Percentiles rank a stretch among this genome's conserved stretches.
phyloP scores from a whole-genome alignment of 1,140 invertebrate species.

The Drosophila teissieri region DNA sequence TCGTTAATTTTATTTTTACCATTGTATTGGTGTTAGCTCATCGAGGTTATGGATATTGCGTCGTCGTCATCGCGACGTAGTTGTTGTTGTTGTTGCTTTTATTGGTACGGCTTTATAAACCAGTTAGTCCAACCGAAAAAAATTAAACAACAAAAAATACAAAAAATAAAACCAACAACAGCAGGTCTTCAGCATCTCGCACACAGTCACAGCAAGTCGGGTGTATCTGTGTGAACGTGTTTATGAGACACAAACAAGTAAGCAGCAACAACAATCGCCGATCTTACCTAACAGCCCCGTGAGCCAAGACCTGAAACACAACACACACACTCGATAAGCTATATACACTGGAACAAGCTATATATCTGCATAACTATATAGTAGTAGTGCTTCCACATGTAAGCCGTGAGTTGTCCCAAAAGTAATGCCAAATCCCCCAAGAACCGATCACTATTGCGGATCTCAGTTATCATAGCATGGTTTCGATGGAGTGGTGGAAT shows the following conservation, averaged over 20 bases:
- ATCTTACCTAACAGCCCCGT: conserved; percentile 76
- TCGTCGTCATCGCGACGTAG: conserved; percentile 54
- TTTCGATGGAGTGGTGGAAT: not conserved
- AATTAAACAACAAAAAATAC: not conserved
- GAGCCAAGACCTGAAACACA: conserved; percentile 40
- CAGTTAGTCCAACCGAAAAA: conserved; percentile 65
- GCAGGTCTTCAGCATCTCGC: conserved; percentile 74
- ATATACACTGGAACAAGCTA: conserved; percentile 4
- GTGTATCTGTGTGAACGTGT: conserved; percentile 65
- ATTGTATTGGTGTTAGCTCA: conserved; percentile 78
- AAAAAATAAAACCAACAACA: conserved; percentile 29
- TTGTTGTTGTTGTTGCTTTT: conserved; percentile 18
- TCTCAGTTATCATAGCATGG: not conserved
- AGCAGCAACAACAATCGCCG: conserved; percentile 47
- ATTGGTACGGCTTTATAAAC: conserved; percentile 65
- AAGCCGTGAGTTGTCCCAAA: conserved; percentile 1
- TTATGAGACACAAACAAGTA: conserved; percentile 65
- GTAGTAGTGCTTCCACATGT: not conserved
- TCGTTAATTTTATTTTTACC: conserved; percentile 3
- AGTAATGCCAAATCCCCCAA: not conserved
- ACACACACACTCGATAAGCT: conserved; percentile 11
- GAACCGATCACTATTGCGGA: not conserved
- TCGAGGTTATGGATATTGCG: conserved; percentile 82
- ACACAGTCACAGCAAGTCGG: conserved; percentile 19
- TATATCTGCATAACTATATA: conserved; percentile 20